Evolutionary conservation across 2,113 vertebrate species (phyloP).

Genomic region (Anoplopoma fimbria): DNA sequence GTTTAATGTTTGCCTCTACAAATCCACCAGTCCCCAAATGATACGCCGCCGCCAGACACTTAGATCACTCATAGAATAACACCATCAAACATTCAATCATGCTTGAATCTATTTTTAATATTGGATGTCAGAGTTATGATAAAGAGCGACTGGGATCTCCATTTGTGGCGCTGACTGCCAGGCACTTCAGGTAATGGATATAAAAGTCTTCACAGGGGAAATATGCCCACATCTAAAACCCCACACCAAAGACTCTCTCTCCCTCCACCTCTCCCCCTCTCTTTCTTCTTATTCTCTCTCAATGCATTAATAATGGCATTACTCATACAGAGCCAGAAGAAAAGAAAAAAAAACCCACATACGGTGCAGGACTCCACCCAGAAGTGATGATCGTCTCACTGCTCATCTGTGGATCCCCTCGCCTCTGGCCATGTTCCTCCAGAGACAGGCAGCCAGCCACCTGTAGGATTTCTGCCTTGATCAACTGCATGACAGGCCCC

Average conservation of each 20-base stretch:
- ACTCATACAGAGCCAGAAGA: slow-evolving; percentile 37
- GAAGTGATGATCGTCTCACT: slow-evolving; percentile 3
- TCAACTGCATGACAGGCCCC: slow-evolving; percentile 60
- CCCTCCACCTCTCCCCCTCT: slow-evolving; percentile 16
- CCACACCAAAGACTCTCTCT: slow-evolving; percentile 24
- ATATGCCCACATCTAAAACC: slow-evolving; percentile 57
- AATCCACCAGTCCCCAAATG: slow-evolving; percentile 28
- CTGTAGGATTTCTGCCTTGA: slow-evolving; percentile 74
- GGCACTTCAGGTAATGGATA: slow-evolving; percentile 71
- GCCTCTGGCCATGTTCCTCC: slow-evolving; percentile 55
- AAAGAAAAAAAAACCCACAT: slow-evolving; percentile 47
- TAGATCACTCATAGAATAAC: slow-evolving; percentile 62
- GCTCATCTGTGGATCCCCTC: slow-evolving; percentile 17
- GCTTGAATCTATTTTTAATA: slow-evolving; percentile 76
- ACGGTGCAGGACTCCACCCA: slow-evolving; percentile 33
- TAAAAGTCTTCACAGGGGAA: slow-evolving; percentile 68
- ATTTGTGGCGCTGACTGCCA: slow-evolving; percentile 60
- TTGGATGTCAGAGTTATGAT: slow-evolving; percentile 71
- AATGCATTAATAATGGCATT: slow-evolving; percentile 55
- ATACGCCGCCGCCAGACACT: slow-evolving; percentile 55
- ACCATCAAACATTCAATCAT: slow-evolving; percentile 71
- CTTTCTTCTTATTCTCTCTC: slow-evolving; percentile 10
- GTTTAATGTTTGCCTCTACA: slow-evolving; percentile 46
- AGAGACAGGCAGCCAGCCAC: slow-evolving; percentile 64
- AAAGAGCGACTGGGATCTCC: slow-evolving; percentile 64